Evolutionary conservation across 2,888 invertebrate species (phyloP).

Genomic region (Lomographa bimaculata): DNA sequence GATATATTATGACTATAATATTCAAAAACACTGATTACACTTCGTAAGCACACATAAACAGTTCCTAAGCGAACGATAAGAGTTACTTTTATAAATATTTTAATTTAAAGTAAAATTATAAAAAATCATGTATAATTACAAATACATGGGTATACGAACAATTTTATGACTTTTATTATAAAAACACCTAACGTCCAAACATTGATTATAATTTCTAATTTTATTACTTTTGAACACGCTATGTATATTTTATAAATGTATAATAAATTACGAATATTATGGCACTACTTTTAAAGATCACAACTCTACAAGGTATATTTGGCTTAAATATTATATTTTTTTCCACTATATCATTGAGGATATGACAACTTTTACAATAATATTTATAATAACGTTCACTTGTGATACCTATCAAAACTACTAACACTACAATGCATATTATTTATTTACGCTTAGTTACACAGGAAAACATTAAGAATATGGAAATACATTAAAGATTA

Average conservation of each 20-base stretch:
- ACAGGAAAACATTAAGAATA: too few relatives aligned
- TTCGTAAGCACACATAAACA: conserved; percentile 36
- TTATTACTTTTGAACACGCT: conserved; percentile 37
- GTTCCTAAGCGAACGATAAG: conserved; percentile 30
- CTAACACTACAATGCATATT: too few relatives aligned
- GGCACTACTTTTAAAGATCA: conserved; percentile 13
- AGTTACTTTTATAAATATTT: conserved; percentile 27
- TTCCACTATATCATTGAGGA: too few relatives aligned
- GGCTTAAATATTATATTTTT: too few relatives aligned
- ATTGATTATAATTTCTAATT: conserved; percentile 16
- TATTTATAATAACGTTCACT: too few relatives aligned
- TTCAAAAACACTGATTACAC: conserved; percentile 39
- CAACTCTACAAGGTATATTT: conserved; percentile 18
- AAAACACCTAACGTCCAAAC: conserved; percentile 57
- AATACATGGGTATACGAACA: conserved; percentile 76
- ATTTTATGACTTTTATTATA: conserved; percentile 62
- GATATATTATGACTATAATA: conserved; percentile 36
- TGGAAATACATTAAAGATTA: too few relatives aligned
- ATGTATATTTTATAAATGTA: too few relatives aligned
- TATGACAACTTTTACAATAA: too few relatives aligned
- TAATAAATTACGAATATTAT: too few relatives aligned
- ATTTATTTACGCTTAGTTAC: too few relatives aligned
- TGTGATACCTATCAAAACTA: too few relatives aligned
- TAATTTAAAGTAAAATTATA: conserved; percentile 30
- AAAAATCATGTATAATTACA: conserved; percentile 34